Evolutionary conservation across 1,140 invertebrate species (phyloP), one percentile per base, ranked within the genome.

Genomic region (Halotydeus destructor): DNA sequence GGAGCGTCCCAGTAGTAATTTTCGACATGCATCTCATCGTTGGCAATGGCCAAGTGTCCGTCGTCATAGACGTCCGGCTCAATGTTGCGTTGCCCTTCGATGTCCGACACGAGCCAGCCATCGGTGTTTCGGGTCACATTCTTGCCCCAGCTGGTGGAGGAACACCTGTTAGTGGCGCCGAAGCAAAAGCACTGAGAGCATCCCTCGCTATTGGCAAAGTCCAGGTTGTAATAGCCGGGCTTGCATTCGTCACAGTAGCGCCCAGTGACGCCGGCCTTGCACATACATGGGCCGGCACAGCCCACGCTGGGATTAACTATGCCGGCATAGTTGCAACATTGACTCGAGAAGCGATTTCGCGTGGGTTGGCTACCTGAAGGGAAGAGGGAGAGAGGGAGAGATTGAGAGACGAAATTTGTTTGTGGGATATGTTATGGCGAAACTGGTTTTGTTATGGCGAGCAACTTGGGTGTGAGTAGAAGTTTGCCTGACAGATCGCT

Each of bases 171-270:
- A 4, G 31, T 33, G 5, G 19, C 31, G 19, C 75, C 76, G 54
- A 88, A 91, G 60, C 84, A 89, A 61, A 84, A 89, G 57, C 84
- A 88, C 45, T 76, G 68, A 0, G 76, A 82, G 55, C 84, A 91
- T 4, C 83, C 84, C 43, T 69, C 68, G 0, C 71, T 66, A 58
- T 79, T 82, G 5, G 72, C 64, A 1, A 58, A 52, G 25, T 49
- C 40, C 3, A 89, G 56, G 2, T 83, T 83, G 57, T 75, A 91
- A 59, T 79, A 82, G 0, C 85, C 88, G 28, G 68, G 63, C 33
- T 55, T 49, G 55, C 93, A 98, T 14, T 60, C 62, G 44, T 81
- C 70, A 59, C 91, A 97, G 37, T 70, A 69, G 3, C 68, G 57
- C 0, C 83, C 82, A n/a, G 70, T 66, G 60, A 75, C 94, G 12